phyloP scores from a whole-genome alignment of 2,113 vertebrate genomes.

The Dunckerocampus dactyliophorus region DNA sequence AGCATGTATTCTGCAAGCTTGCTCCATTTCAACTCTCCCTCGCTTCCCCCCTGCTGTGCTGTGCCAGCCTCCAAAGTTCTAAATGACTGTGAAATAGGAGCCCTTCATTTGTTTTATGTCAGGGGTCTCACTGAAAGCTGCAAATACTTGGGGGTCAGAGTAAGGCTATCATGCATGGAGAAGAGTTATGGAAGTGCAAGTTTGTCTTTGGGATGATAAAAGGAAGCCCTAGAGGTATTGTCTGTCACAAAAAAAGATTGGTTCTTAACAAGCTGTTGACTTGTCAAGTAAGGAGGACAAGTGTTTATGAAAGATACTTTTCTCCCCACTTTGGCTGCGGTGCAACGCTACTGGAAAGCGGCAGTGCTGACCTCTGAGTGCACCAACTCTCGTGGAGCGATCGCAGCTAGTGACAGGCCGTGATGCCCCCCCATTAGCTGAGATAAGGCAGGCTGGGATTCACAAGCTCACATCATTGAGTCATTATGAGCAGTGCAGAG shows the following conservation, averaged over 20 bases:
- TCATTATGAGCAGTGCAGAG: conserved; percentile 51
- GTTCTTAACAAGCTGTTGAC: conserved; percentile 18
- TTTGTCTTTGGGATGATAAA: conserved; percentile 63
- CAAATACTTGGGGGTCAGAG: conserved; percentile 58
- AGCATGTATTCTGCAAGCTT: conserved; percentile 21
- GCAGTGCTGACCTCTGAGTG: conserved; percentile 58
- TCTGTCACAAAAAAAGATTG: conserved; percentile 32
- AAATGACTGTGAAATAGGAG: conserved; percentile 48
- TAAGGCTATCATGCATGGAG: conserved; percentile 50
- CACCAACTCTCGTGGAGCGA: conserved; percentile 43
- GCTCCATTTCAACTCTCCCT: conserved; percentile 21
- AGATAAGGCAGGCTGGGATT: conserved; percentile 59
- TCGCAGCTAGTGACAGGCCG: conserved; percentile 39
- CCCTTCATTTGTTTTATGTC: conserved; percentile 42
- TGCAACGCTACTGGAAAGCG: conserved; percentile 12
- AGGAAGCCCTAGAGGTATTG: conserved; percentile 34
- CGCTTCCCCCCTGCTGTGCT: conserved; percentile 31
- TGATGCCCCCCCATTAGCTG: conserved; percentile 46
- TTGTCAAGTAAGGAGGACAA: conserved; percentile 30
- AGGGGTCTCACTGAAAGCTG: conserved; percentile 45
- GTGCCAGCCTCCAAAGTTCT: conserved; percentile 49
- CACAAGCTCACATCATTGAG: conserved; percentile 60
- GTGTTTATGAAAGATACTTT: conserved; percentile 32
- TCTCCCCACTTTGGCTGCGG: conserved; percentile 17
- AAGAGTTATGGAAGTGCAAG: conserved; percentile 55